phyloP scores from a whole-genome alignment of 2,888 invertebrate species.

The Tridacna gigas region DNA sequence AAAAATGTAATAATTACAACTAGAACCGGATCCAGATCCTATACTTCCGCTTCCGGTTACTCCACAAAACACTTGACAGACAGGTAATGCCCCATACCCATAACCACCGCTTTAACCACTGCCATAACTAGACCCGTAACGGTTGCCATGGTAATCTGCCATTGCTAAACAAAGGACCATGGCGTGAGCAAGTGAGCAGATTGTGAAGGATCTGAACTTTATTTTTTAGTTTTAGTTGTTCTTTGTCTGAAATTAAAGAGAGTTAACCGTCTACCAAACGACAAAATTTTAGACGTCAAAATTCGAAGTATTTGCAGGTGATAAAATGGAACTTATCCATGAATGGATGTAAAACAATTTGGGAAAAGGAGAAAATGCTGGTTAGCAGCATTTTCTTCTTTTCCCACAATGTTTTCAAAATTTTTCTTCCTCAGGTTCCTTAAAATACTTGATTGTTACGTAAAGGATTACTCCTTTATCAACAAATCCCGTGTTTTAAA shows the following conservation, averaged over 20 bases:
- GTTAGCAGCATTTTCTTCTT: background rate
- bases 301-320: too few species aligned
- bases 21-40: background rate
- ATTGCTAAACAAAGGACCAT: background rate
- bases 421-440: too few species aligned
- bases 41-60: background rate
- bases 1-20: background rate
- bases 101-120: background rate
- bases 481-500: too few species aligned
- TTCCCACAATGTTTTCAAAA: background rate
- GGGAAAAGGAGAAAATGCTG: slow-evolving; percentile 1
- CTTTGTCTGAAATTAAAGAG: too few species aligned
- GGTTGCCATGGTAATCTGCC: background rate
- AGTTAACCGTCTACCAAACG: too few species aligned
- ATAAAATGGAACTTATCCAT: too few species aligned
- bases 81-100: background rate
- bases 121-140: background rate
- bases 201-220: background rate
- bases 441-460: too few species aligned
- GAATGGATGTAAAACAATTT: too few species aligned
- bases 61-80: background rate
- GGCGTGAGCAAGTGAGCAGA: background rate
- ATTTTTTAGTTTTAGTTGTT: background rate
- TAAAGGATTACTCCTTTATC: too few species aligned
- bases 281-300: too few species aligned